Evolutionary conservation across 2,888 invertebrate genomes (phyloP).

Genomic region (Gryllus longicercus): DNA sequence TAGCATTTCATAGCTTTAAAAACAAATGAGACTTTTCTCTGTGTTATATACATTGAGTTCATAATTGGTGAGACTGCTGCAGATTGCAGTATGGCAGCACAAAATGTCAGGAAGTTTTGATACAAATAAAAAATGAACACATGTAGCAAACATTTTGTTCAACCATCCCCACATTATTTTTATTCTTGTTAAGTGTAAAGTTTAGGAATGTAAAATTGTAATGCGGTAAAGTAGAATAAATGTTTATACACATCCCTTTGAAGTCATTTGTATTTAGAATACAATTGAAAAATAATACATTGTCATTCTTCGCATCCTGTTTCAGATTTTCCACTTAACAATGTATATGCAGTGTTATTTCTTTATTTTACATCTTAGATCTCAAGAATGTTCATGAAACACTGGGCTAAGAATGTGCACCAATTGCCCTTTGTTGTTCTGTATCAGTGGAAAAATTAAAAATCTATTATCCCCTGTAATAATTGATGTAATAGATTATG

Average conservation of each 20-base stretch:
- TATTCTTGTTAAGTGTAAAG: not conserved
- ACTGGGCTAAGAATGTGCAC: not conserved
- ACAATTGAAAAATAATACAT: not conserved
- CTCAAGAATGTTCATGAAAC: not conserved
- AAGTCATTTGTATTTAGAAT: constrained; percentile 17
- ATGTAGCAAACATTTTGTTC: not conserved
- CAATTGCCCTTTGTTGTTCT: not conserved
- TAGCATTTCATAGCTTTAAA: not conserved
- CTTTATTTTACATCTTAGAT: not conserved
- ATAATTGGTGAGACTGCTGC: not conserved
- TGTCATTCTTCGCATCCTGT: not conserved
- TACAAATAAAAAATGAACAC: constrained; percentile 3
- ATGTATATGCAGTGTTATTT: not conserved
- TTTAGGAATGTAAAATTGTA: constrained; percentile 9
- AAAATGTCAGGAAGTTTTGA: constrained; percentile 4
- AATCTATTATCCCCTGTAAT: not conserved
- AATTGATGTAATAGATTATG: not conserved
- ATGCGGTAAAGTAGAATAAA: constrained; percentile 6
- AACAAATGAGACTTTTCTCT: not conserved
- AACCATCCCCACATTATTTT: not conserved
- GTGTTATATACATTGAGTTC: not conserved
- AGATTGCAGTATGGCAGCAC: not conserved
- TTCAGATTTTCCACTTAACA: not conserved
- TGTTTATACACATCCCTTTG: constrained; percentile 1
- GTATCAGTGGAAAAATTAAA: not conserved